These are phyloP conservation scores for Hypomecis atomaria DNA, from an alignment of 2,888 invertebrate genomes.

Conservation along the genomic window DNA sequence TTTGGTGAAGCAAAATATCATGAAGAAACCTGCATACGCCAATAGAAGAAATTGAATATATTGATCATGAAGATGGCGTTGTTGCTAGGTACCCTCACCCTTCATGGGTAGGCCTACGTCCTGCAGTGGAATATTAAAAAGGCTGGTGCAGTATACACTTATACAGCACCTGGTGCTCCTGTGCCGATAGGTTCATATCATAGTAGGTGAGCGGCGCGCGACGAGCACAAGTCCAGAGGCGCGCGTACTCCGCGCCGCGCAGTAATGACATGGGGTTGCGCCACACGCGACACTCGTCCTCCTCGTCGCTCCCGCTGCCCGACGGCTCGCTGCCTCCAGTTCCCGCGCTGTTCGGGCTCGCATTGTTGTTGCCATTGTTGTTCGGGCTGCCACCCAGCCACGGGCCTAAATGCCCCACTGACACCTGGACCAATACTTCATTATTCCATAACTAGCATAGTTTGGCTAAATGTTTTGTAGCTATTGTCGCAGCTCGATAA, in stretches of 20 bases:
- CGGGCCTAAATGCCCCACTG: constrained; percentile 96
- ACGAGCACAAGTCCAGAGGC: constrained; percentile 96
- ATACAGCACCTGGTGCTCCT: constrained; percentile 90
- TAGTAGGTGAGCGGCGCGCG: constrained; percentile 98
- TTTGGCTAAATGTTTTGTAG: no score
- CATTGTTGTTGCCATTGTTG: constrained; percentile 87
- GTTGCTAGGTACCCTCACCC: no score
- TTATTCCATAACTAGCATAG: background rate
- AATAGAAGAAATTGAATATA: no score
- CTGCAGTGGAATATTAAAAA: no score
- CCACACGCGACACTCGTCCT: constrained; percentile 93
- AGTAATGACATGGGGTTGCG: constrained; percentile 97
- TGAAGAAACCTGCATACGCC: no score
- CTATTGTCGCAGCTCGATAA: no score
- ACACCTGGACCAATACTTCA: constrained; percentile 82
- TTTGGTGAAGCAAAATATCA: no score
- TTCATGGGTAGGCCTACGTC: no score
- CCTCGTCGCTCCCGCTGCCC: constrained; percentile 92
- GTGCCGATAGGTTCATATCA: constrained; percentile 99
- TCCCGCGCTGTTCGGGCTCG: constrained; percentile 87
- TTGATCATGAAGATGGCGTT: no score
- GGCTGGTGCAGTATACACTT: no score
- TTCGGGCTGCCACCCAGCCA: constrained; percentile 93
- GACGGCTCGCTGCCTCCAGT: constrained; percentile 88
- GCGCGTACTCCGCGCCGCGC: constrained; percentile 97